These are phyloP conservation scores for Brachionichthys hirsutus DNA, from an alignment of 2,113 vertebrate genomes.

Conservation along the genomic window DNA sequence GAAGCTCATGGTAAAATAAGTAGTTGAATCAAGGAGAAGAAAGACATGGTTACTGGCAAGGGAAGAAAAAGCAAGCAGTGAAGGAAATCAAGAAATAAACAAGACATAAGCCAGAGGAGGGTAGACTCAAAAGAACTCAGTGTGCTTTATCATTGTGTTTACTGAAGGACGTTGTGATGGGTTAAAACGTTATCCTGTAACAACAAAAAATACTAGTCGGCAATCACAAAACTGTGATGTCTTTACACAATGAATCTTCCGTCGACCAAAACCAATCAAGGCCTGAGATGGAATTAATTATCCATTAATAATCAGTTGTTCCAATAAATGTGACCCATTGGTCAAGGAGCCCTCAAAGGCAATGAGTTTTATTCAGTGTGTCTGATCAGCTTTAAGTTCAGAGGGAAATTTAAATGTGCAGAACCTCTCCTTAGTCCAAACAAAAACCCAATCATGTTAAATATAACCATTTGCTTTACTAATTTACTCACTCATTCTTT, in stretches of 20 bases:
- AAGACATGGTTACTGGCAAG: not conserved
- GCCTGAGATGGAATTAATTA: constrained; percentile 67
- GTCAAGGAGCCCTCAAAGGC: constrained; percentile 43
- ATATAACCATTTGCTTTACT: not conserved
- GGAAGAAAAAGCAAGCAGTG: not conserved
- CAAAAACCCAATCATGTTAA: too few species aligned
- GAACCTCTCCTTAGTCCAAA: too few species aligned
- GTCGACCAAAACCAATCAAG: constrained; percentile 58
- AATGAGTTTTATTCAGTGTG: constrained; percentile 12
- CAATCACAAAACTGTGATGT: constrained; percentile 72
- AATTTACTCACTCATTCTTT: not conserved
- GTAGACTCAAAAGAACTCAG: constrained; percentile 11
- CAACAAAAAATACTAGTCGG: constrained; percentile 43
- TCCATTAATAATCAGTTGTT: constrained; percentile 53
- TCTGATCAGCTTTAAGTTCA: not conserved
- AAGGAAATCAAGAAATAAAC: constrained; percentile 36
- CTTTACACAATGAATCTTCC: constrained; percentile 59
- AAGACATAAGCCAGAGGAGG: constrained; percentile 23
- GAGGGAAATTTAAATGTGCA: too few species aligned
- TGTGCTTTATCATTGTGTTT: not conserved
- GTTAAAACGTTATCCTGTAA: constrained; percentile 52
- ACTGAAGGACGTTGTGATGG: constrained; percentile 30
- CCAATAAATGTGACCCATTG: constrained; percentile 56
- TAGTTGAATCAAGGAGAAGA: constrained; percentile 22
- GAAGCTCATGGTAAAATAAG: constrained; percentile 24